These are phyloP conservation scores for Tenthredo notha DNA, from an alignment of 2,888 invertebrate genomes.

Conservation along the genomic window DNA sequence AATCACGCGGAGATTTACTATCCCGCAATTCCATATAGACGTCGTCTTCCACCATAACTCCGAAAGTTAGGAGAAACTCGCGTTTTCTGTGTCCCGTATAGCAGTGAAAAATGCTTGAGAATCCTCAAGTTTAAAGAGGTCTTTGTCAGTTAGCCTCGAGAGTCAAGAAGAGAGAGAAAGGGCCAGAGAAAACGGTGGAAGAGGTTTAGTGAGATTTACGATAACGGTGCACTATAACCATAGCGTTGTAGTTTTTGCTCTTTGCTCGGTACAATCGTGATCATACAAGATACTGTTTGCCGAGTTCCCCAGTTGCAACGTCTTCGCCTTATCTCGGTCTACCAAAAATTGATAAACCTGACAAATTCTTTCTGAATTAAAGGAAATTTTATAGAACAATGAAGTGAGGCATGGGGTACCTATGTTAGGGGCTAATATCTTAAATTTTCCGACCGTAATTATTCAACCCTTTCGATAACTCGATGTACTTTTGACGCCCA, in stretches of 20 bases:
- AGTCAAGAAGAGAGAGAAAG: background rate
- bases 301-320: background rate
- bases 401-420: background rate
- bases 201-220: constrained; percentile 37
- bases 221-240: constrained; percentile 34
- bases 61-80: constrained; percentile 44
- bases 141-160: constrained; percentile 31
- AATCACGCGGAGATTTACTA: constrained; percentile 25
- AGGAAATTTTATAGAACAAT: background rate
- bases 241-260: background rate
- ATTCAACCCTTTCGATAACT: background rate
- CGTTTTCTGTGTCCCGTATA: constrained; percentile 28
- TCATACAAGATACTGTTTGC: background rate
- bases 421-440: background rate
- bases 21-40: constrained; percentile 36
- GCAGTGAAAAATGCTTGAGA: constrained; percentile 35
- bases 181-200: background rate
- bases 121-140: constrained; percentile 47
- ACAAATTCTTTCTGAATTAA: background rate
- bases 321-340: background rate
- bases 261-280: background rate
- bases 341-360: background rate
- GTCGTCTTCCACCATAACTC: constrained; percentile 31
- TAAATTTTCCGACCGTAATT: background rate
- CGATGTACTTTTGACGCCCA: background rate